A percentile compares a stretch with the other conserved stretches of the same genome.
Conservation (phyloP, 2,113 vertebrate genomes). For the Hemichromis elongatus region DNA sequence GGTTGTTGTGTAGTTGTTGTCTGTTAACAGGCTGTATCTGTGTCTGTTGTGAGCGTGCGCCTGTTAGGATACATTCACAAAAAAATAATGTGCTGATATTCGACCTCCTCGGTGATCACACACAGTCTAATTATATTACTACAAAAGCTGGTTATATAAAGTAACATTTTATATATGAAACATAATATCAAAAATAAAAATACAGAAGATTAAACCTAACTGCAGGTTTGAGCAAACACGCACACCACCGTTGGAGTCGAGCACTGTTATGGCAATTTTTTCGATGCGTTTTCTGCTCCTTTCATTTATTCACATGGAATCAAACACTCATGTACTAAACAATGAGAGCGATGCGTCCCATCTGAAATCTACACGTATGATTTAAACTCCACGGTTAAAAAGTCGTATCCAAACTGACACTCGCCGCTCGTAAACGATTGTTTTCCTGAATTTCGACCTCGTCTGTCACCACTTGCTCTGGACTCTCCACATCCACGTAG, state of each 20-base stretch:
- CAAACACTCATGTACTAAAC: background rate
- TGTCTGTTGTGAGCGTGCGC: background rate
- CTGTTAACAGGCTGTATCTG: no score
- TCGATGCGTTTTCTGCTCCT: background rate
- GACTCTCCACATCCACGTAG: conserved; percentile 67
- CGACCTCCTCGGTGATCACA: background rate
- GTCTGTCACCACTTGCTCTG: background rate
- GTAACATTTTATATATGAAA: background rate
- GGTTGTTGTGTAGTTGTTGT: background rate
- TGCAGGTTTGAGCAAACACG: background rate
- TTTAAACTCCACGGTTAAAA: background rate
- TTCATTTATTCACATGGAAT: background rate
- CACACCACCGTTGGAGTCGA: background rate
- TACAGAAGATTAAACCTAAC: background rate
- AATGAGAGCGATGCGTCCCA: background rate
- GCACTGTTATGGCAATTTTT: background rate
- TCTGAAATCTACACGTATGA: background rate
- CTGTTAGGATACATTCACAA: fast-evolving
- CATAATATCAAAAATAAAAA: background rate
- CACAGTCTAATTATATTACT: background rate
- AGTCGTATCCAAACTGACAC: background rate
- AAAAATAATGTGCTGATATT: background rate
- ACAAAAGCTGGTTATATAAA: background rate
- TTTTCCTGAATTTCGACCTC: conserved; percentile 2
- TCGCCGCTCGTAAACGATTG: background rate